Evolutionary conservation across 2,888 invertebrate species (phyloP), one percentile per base, ranked within the genome.

Genomic region (Drosophila pseudotalamancana): DNA sequence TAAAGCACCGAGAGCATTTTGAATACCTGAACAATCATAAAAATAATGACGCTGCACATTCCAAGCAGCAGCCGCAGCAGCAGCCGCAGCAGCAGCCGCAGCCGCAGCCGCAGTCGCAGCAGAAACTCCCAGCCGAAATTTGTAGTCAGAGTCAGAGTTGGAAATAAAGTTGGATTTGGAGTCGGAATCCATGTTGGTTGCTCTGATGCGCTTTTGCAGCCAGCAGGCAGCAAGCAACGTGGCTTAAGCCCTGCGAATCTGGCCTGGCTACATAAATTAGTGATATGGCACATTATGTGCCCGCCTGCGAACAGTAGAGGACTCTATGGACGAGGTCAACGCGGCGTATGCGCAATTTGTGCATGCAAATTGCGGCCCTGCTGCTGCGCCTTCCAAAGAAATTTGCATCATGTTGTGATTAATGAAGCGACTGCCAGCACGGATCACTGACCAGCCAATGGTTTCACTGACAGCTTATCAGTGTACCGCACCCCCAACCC

Each of bases 11-110:
- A 84, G 82, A 68, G 75, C 87, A 76, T 75, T 83, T 77, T 86
- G 81, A 88, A 84, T 88, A 78, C 82, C 72, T 74, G 89, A 89
- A 89, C 89, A 89, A 89, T 84, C 88, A 88, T 76, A 76, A 88
- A 90, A 89, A 87, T 87, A 88, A 90, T 90, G 90, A 90, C 88
- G 76, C 79, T 87, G 90, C 90, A 79, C 90, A 91, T 90, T 90
- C 90, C 90, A 73, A 68, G 77, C 74, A 59, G 69, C 61, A 46
- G 11, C 61, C 16, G n/a, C 65, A 35, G 6, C 25, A 45, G 16
- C 57, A 68, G 77, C 74, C 56, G 69, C 61, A 46, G 11, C 61
- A 19, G n/a, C 65, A 35, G 6, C 25, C 39, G 16, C 57, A 68
- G 77, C 74, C 56, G 69, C 61, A 46, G 11, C 61, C 16, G n/a